Conservation (phyloP, 2,797 vertebrate genomes). For the Lycodopsis pacificus region DNA sequence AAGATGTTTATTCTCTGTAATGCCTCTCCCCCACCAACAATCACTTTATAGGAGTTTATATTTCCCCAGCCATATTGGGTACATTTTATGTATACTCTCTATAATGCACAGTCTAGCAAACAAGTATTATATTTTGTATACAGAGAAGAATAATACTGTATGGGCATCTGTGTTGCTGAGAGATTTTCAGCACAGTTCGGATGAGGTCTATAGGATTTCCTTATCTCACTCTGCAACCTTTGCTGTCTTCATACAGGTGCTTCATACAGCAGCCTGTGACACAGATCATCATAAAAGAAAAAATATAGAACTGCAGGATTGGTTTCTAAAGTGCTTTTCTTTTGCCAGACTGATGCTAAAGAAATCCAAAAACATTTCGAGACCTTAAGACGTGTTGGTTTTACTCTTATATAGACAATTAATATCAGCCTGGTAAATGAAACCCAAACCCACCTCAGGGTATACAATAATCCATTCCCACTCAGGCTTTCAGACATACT, state of each 20-base stretch:
- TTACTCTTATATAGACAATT: background rate
- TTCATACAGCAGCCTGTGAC: constrained; percentile 3
- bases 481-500: background rate
- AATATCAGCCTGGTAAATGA: background rate
- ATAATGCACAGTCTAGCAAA: background rate
- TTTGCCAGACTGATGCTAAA: background rate
- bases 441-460: background rate
- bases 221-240: constrained; percentile 18
- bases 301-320: background rate
- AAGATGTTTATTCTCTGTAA: background rate
- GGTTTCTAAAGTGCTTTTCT: constrained; percentile 6
- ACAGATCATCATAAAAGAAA: constrained; percentile 16
- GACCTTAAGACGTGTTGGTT: background rate
- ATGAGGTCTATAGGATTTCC: constrained; percentile 9
- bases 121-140: background rate
- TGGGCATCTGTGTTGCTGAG: background rate
- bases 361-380: constrained; percentile 11
- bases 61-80: background rate
- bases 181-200: constrained; percentile 1
- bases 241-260: constrained; percentile 33
- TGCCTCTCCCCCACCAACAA: background rate
- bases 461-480: constrained; percentile 10
- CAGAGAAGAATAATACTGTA: background rate
- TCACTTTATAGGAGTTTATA: background rate
- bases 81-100: background rate